These are phyloP conservation scores for Anhinga anhinga DNA, from an alignment of 2,113 vertebrate genomes.

Conservation along the genomic window DNA sequence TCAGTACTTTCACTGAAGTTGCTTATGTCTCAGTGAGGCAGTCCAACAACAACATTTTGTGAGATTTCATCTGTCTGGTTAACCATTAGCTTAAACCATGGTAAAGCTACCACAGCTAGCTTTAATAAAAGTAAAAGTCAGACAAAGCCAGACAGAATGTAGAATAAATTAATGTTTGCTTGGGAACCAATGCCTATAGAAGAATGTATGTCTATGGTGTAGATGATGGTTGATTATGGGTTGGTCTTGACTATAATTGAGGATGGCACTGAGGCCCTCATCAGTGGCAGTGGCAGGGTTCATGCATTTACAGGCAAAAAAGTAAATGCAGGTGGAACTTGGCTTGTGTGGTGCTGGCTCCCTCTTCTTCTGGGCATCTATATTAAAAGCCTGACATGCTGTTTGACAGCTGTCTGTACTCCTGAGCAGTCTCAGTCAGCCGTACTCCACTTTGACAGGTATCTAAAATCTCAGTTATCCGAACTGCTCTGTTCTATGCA, in stretches of 20 bases:
- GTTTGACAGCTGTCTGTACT: background rate
- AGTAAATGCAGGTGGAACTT: background rate
- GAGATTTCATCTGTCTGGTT: constrained; percentile 43
- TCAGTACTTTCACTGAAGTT: background rate
- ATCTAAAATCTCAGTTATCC: constrained; percentile 20
- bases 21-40: background rate
- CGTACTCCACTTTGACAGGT: background rate
- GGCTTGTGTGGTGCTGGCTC: background rate
- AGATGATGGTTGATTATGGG: background rate
- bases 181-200: background rate
- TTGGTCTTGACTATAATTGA: background rate
- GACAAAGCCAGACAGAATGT: background rate
- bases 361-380: background rate
- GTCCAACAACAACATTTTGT: background rate
- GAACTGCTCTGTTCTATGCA: background rate
- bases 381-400: background rate
- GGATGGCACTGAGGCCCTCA: background rate
- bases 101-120: background rate
- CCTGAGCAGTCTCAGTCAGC: background rate
- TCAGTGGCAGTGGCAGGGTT: background rate
- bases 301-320: background rate
- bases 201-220: background rate
- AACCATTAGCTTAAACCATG: constrained; percentile 2
- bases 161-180: background rate
- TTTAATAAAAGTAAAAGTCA: background rate